Evolutionary conservation across 1,140 invertebrate genomes (phyloP), one percentile per base, ranked within the genome.

Genomic region (Sweltsa coloradensis): DNA sequence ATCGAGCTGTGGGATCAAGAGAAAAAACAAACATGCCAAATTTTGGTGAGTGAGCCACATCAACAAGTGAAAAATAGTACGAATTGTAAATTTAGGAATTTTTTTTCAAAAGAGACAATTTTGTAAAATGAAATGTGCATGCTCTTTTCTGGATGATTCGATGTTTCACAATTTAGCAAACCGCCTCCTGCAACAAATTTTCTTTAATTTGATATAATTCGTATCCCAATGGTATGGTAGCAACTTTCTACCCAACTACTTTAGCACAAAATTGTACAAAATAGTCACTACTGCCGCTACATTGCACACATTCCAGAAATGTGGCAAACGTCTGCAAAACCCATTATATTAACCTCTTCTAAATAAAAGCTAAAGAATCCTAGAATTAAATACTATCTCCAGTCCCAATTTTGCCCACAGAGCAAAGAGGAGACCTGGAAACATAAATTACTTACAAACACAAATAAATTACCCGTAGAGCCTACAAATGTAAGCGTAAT

Each of bases 1-100:
- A 88, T 97, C 90, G 79, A 95, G 88, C 94, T 92, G 83, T 83
- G 82, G 81, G 79, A 73, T 72, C 70, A 72, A 79, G 70, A 76
- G 76, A 71, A 71, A 73, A 54, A 51, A 74, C 63, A 74, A 67
- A 74, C 67, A 75, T 75, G 73, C 73, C 72, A 78, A 72, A 75
- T 73, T 70, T 72, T 67, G 64, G 67, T 66, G 47, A 49, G 47
- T 46, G 45, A 49, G 47, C 47, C 61, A 59, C 57, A 61, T 60
- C 49, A 58, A 53, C 46, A 51, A 52, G 46, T 49, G 39, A 48
- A 50, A 53, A 54, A 52, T 18, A 37, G 14, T n/a, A 40, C 14
- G 11, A 41, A 50, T 39, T 37, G n/a, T 41, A 23, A 41, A 51
- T 39, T 48, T 53, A 51, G 43, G 26, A 52, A 51, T 47, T n/a